Conservation (phyloP, 1,140 invertebrate genomes). For the Drosophila parabipectinata region DNA sequence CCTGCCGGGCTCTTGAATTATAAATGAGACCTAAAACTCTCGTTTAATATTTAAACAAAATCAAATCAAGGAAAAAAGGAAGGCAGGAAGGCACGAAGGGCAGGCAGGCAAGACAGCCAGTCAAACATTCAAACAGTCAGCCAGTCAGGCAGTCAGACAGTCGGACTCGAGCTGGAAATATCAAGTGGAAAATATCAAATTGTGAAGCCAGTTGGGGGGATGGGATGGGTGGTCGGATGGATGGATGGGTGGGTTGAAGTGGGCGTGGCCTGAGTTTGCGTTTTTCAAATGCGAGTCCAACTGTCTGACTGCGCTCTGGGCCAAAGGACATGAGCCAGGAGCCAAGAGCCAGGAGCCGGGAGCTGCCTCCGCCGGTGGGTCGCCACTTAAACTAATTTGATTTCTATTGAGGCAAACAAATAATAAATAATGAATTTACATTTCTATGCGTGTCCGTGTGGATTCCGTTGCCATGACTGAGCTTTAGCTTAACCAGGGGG, state of each 20-base stretch:
- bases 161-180: constrained; percentile 49
- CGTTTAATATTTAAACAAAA: constrained; percentile 83
- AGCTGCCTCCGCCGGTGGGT: constrained; percentile 18
- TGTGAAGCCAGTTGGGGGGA: constrained; percentile 17
- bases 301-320: constrained; percentile 44
- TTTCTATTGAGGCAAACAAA: constrained; percentile 83
- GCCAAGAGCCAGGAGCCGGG: background rate
- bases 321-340: constrained; percentile 19
- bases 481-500: constrained; percentile 4
- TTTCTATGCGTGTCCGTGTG: constrained; percentile 72
- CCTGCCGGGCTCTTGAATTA: constrained; percentile 58
- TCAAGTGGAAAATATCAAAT: constrained; percentile 56
- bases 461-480: constrained; percentile 40
- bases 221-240: background rate
- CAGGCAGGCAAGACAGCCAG: constrained; percentile 53
- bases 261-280: constrained; percentile 52
- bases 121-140: constrained; percentile 44
- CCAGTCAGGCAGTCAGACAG: constrained; percentile 40
- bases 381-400: constrained; percentile 82
- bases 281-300: constrained; percentile 70
- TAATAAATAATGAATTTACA: constrained; percentile 83
- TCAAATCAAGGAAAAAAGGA: constrained; percentile 72
- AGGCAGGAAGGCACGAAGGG: constrained; percentile 37
- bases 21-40: constrained; percentile 80
- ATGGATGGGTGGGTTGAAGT: constrained; percentile 3